phyloP scores from a whole-genome alignment of 1,140 invertebrate genomes.

The Papilio xuthus region DNA sequence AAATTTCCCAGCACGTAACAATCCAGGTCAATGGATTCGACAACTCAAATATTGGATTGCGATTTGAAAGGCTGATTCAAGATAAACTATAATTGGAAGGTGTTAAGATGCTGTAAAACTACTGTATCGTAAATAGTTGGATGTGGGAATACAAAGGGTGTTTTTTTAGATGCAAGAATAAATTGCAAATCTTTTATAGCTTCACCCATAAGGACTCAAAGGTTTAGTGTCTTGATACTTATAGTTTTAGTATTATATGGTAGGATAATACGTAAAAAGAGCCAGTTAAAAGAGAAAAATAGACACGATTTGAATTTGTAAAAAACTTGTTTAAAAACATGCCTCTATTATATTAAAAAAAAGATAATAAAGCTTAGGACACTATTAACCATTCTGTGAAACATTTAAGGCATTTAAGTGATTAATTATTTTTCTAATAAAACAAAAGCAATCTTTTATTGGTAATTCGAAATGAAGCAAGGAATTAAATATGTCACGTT shows the following conservation, averaged over 20 bases:
- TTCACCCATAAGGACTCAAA: not conserved
- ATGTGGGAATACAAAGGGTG: not conserved
- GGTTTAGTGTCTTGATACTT: not conserved
- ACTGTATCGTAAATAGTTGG: not conserved
- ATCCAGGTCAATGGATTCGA: conserved; percentile 1
- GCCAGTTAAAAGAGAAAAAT: too few species aligned
- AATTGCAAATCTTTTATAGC: not conserved
- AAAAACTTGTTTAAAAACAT: too few species aligned
- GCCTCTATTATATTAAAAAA: too few species aligned
- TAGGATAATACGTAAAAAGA: not conserved
- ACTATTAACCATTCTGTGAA: too few species aligned
- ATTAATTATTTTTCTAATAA: not conserved
- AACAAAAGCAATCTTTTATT: not conserved
- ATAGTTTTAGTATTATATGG: not conserved
- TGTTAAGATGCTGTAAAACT: not conserved
- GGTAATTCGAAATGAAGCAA: not conserved
- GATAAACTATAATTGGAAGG: not conserved
- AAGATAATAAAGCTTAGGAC: too few species aligned
- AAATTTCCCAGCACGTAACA: conserved; percentile 10
- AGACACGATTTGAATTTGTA: too few species aligned
- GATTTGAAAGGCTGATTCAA: conserved; percentile 10
- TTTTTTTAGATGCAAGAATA: not conserved
- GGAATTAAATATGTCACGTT: not conserved
- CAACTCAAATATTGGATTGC: conserved; percentile 21
- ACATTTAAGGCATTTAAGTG: not conserved